Percentiles rank a stretch among this genome's conserved stretches.
Conservation (phyloP, 2,113 vertebrate genomes). For the Trichechus manatus region DNA sequence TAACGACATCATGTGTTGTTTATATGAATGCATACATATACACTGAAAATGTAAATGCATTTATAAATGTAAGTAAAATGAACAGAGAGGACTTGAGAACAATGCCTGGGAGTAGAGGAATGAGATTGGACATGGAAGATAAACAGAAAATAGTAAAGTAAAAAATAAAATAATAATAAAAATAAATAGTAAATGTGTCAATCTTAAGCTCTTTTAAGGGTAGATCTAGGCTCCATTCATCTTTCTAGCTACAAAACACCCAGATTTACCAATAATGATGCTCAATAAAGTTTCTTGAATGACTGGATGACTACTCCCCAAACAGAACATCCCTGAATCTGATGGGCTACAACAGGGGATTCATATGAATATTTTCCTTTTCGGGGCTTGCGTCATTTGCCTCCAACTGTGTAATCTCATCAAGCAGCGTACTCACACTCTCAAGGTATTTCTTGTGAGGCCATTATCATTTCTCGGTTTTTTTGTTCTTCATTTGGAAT, state of each 20-base stretch:
- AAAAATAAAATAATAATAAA: background rate
- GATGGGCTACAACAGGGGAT: background rate
- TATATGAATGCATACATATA: background rate
- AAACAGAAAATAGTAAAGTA: background rate
- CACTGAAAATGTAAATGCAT: background rate
- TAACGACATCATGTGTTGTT: background rate
- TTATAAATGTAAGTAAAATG: background rate
- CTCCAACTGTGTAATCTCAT: slow-evolving; percentile 75
- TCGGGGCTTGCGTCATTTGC: slow-evolving; percentile 54
- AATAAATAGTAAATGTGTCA: background rate
- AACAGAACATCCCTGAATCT: background rate
- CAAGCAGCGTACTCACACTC: slow-evolving; percentile 29
- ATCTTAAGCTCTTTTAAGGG: background rate
- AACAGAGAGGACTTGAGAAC: background rate
- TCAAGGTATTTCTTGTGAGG: slow-evolving; percentile 64
- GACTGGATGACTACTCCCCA: background rate
- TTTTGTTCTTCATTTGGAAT: slow-evolving; percentile 73
- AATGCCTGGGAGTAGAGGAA: background rate
- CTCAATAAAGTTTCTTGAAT: background rate
- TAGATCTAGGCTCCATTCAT: background rate
- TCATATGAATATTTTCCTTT: slow-evolving; percentile 40
- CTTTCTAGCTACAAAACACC: background rate
- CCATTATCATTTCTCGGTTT: slow-evolving; percentile 30
- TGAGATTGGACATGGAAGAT: background rate
- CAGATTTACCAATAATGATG: background rate